Evolutionary conservation across 2,888 invertebrate species (phyloP).

Genomic region (Disparrhopalites patrizii): DNA sequence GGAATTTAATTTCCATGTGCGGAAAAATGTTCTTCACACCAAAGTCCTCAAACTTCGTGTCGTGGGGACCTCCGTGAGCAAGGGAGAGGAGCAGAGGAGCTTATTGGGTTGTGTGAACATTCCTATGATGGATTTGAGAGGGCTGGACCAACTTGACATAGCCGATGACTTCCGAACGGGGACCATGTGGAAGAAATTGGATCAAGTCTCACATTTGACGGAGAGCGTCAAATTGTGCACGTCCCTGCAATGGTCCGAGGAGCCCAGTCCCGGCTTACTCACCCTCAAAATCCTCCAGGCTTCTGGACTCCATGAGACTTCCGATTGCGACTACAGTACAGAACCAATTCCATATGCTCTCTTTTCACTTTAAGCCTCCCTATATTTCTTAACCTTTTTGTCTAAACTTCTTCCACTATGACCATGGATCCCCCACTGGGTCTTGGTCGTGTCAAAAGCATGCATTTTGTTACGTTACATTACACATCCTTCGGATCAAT

Average conservation of each 20-base stretch:
- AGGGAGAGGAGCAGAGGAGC: slow-evolving; percentile 23
- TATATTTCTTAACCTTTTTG: too few species aligned
- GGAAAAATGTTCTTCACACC: slow-evolving; percentile 39
- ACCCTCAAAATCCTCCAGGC: slow-evolving; percentile 46
- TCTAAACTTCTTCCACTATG: too few species aligned
- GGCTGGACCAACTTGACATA: slow-evolving; percentile 33
- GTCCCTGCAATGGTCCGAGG: slow-evolving; percentile 41
- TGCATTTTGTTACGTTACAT: too few species aligned
- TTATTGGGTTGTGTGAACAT: slow-evolving; percentile 45
- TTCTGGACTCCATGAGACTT: slow-evolving; percentile 44
- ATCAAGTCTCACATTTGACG: slow-evolving; percentile 36
- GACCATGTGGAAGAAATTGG: slow-evolving; percentile 42
- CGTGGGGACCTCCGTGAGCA: slow-evolving; percentile 21
- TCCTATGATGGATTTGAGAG: slow-evolving; percentile 43
- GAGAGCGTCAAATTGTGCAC: slow-evolving; percentile 45
- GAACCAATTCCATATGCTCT: too few species aligned
- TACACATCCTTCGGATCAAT: too few species aligned
- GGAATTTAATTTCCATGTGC: slow-evolving; percentile 46
- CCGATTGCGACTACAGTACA: slow-evolving; percentile 45
- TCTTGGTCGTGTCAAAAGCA: too few species aligned
- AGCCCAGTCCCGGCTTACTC: slow-evolving; percentile 44
- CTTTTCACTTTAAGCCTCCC: too few species aligned
- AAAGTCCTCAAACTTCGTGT: slow-evolving; percentile 45
- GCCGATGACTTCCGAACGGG: slow-evolving; percentile 38
- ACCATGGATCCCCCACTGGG: too few species aligned